phyloP scores from a whole-genome alignment of 1,140 invertebrate genomes.

The Cotesia vestalis region DNA sequence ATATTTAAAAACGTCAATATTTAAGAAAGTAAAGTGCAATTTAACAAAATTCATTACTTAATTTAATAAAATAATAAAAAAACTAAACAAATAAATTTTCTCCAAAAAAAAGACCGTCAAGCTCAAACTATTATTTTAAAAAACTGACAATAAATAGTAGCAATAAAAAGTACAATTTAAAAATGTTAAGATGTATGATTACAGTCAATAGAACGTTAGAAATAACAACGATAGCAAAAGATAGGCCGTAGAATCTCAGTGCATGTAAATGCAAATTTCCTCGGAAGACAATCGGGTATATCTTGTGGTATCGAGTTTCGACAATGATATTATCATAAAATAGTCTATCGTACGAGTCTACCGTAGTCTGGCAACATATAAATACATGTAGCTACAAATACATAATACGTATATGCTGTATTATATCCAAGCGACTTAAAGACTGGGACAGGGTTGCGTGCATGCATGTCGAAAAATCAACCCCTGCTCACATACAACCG shows the following conservation, averaged over 20 bases:
- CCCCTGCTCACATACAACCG: not conserved
- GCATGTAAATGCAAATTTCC: conserved; percentile 45
- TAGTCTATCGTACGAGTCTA: conserved; percentile 36
- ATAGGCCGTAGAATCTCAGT: conserved; percentile 40
- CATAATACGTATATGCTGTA: not conserved
- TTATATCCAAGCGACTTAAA: no score
- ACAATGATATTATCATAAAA: conserved; percentile 41
- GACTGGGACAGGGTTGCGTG: conserved; percentile 10
- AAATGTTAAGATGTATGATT: not conserved
- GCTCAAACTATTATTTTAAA: not conserved
- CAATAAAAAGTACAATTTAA: not conserved
- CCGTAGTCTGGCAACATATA: not conserved
- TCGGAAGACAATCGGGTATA: conserved; percentile 37
- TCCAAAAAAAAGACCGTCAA: no score
- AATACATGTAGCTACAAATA: not conserved
- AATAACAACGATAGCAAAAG: conserved; percentile 25
- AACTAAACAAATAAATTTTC: no score
- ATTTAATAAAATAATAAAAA: no score
- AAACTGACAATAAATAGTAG: not conserved
- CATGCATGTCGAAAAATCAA: not conserved
- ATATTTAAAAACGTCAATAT: no score
- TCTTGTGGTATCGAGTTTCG: conserved; percentile 33
- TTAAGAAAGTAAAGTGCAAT: no score
- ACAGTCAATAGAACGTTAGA: conserved; percentile 12
- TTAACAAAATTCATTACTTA: no score